Conservation (phyloP, 2,113 vertebrate genomes). For the Megalops atlanticus region DNA sequence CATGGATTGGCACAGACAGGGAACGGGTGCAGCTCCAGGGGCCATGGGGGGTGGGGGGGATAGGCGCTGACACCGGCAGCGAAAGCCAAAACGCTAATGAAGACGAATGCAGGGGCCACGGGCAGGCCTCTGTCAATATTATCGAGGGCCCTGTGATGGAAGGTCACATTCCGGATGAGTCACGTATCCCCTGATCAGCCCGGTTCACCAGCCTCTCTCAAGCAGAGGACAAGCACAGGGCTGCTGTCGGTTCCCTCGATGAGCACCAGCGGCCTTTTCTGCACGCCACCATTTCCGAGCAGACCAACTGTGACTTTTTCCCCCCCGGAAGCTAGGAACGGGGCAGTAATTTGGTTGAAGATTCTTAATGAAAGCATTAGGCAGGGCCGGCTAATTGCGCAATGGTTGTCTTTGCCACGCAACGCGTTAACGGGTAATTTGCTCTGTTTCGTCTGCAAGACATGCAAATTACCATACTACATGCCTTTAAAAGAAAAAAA, state of each 20-base stretch:
- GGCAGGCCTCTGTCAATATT: slow-evolving; percentile 45
- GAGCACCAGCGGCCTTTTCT: background rate
- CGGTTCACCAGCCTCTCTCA: background rate
- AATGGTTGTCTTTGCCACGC: slow-evolving; percentile 12
- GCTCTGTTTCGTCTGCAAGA: slow-evolving; percentile 18
- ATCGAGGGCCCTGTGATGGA: slow-evolving; percentile 39
- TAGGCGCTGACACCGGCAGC: slow-evolving; percentile 34
- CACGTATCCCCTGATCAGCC: slow-evolving; percentile 10
- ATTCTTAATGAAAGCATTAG: slow-evolving; percentile 32
- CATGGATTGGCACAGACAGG: slow-evolving; percentile 29
- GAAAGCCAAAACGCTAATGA: slow-evolving; percentile 47
- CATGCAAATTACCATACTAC: slow-evolving; percentile 13
- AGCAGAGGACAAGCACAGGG: slow-evolving; percentile 22
- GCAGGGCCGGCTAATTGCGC: slow-evolving; percentile 30
- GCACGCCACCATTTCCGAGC: background rate
- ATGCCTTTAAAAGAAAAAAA: slow-evolving; percentile 9
- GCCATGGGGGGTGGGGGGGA: slow-evolving; percentile 37
- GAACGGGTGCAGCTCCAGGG: slow-evolving; percentile 19
- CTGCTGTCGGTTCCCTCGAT: background rate
- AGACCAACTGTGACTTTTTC: background rate
- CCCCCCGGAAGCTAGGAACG: background rate
- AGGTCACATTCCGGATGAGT: slow-evolving; percentile 41
- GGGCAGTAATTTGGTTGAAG: background rate
- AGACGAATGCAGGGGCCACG: slow-evolving; percentile 43
- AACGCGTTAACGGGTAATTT: slow-evolving; percentile 29